Conservation (phyloP, 1,140 invertebrate genomes). For the Apis cerana region DNA sequence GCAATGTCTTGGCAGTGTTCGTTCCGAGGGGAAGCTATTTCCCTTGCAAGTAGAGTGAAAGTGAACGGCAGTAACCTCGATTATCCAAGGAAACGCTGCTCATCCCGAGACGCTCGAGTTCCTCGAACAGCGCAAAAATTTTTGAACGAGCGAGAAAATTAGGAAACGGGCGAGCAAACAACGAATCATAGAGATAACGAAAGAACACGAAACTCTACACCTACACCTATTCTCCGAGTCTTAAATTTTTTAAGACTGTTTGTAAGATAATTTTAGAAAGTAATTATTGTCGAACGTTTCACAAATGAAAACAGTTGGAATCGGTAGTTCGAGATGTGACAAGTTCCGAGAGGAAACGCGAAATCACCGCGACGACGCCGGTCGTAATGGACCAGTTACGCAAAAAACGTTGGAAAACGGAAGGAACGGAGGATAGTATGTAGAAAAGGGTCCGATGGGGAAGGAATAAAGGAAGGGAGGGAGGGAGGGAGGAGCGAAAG, state of each 20-base stretch:
- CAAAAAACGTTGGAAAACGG: neutral
- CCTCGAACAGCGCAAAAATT: slow-evolving; percentile 31
- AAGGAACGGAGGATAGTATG: neutral
- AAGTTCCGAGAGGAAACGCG: neutral
- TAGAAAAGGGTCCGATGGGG: slow-evolving; percentile 7
- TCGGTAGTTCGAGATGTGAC: no score
- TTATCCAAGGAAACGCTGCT: slow-evolving; percentile 9
- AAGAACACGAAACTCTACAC: no score
- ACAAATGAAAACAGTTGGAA: no score
- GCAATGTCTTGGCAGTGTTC: no score
- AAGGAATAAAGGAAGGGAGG: neutral
- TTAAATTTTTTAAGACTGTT: no score
- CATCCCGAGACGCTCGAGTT: neutral
- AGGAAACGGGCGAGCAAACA: slow-evolving; percentile 15
- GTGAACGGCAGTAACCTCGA: slow-evolving; percentile 15
- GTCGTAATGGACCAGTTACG: slow-evolving; percentile 34
- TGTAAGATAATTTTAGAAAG: no score
- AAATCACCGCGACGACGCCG: slow-evolving; percentile 28
- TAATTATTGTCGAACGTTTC: no score
- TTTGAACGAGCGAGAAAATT: neutral
- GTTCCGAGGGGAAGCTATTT: neutral
- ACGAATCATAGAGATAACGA: neutral
- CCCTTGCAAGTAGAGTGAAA: neutral
- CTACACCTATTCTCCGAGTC: no score
- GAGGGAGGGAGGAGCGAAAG: slow-evolving; percentile 13